Conservation (phyloP, 2,888 invertebrate genomes). For the Fragum sueziense region DNA sequence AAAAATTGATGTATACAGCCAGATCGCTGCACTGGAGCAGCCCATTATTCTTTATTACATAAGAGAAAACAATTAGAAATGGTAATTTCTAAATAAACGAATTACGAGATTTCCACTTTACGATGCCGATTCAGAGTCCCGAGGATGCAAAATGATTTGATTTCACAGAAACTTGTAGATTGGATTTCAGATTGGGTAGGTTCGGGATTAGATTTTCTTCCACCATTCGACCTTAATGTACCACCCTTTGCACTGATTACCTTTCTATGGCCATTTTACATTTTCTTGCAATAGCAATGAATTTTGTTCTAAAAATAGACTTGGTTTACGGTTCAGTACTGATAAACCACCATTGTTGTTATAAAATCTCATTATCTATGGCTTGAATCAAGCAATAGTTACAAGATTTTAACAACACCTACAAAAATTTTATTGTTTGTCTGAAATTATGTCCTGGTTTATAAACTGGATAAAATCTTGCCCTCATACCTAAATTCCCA, state of each 20-base stretch:
- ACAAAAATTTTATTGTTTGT: too few relatives aligned
- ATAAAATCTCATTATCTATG: too few relatives aligned
- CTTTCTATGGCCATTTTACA: not conserved
- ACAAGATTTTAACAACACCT: too few relatives aligned
- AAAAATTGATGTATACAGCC: conserved; percentile 1
- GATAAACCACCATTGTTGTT: too few relatives aligned
- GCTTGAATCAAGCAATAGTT: too few relatives aligned
- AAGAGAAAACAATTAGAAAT: conserved; percentile 25
- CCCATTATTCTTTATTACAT: conserved; percentile 24
- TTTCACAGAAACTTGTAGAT: conserved; percentile 17
- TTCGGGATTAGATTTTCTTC: conserved; percentile 14
- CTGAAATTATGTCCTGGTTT: too few relatives aligned
- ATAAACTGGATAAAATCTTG: too few relatives aligned
- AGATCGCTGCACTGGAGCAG: not conserved
- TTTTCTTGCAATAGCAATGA: too few relatives aligned
- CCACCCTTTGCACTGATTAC: not conserved
- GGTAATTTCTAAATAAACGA: conserved; percentile 24
- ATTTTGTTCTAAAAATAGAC: too few relatives aligned
- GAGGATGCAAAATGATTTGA: conserved; percentile 23
- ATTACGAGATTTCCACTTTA: conserved; percentile 14
- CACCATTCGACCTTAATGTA: not conserved
- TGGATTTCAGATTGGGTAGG: conserved; percentile 28
- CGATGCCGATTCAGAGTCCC: not conserved
- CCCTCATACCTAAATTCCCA: too few relatives aligned
- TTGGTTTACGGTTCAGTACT: too few relatives aligned